Evolutionary conservation across 2,113 vertebrate genomes (phyloP).

Genomic region (Oreotragus oreotragus): DNA sequence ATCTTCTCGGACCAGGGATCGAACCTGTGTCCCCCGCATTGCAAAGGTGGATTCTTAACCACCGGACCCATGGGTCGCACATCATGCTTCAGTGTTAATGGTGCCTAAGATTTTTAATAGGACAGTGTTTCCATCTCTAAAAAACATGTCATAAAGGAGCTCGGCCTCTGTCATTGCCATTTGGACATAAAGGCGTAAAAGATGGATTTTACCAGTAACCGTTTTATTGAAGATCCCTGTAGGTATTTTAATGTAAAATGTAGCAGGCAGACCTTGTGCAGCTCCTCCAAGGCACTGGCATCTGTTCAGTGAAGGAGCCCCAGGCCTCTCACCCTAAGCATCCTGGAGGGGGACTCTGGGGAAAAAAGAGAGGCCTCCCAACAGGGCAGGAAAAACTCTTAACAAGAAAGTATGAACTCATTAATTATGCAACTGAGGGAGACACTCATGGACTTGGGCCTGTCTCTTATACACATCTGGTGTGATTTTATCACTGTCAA

Average conservation of each 20-base stretch:
- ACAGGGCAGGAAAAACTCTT: not conserved
- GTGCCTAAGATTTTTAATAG: not conserved
- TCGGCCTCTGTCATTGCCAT: not conserved
- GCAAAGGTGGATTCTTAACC: not conserved
- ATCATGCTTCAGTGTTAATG: not conserved
- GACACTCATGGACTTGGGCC: too few species aligned
- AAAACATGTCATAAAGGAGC: not conserved
- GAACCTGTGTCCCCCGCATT: not conserved
- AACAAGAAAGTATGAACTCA: not conserved
- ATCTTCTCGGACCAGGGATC: not conserved
- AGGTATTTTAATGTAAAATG: not conserved
- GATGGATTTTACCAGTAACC: not conserved
- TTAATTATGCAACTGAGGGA: not conserved
- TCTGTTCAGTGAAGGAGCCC: not conserved
- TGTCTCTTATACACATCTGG: too few species aligned
- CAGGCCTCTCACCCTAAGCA: too few species aligned
- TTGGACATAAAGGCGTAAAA: not conserved
- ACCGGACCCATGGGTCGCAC: not conserved
- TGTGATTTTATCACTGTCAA: not conserved
- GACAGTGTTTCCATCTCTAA: not conserved
- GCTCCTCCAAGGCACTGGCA: not conserved
- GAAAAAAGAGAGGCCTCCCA: not conserved
- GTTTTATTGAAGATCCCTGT: not conserved
- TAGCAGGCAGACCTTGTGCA: not conserved
- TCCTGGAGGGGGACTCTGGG: rapidly evolving